Base-by-base conservation (phyloP, 1,140 invertebrate genomes). In the Oryzaephilus surinamensis region DNA sequence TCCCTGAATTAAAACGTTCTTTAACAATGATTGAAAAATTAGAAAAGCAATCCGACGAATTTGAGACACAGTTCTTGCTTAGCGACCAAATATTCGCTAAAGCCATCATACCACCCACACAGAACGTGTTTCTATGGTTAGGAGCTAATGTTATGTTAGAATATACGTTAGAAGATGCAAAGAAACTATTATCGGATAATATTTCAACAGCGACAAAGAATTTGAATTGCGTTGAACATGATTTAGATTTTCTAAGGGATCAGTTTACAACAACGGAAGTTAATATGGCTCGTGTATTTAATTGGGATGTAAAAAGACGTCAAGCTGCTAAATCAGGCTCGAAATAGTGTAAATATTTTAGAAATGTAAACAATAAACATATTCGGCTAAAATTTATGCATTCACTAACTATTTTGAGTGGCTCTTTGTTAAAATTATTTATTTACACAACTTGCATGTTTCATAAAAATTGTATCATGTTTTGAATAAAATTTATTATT, bases 111-210 rank as follows among this genome's bases (percentile, higher is more conserved):
- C 81, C 90, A 52, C 91, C 92, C 5, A 94, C 90, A 13, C 79
- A 96, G 50, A 93, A 79, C 62, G 92, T 99, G 10, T 94, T 85
- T 57, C 69, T 99, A n/a, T 99, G 95, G 94, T 69, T 99, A 37
- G 95, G 95, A 16, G 95, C 95, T 14, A 97, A 96, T 73, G 91
- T 98, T 0, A 99, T 99, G 95, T 69, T 98, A 50, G 95, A 98
- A 64, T 99, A 98, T 69, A 78, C 79, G 7, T 64, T 98, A 41
- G 81, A 93, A 45, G 93, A 97, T 70, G 95, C 94, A 18, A 78
- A 90, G 63, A 70, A 75, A 41, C 66, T 97, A 20, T 67, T 99
- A 12, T 73, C 74, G 35, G 89, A 90, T 58, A 97, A 98, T 64
- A 81, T 93, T 57, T 76, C 77, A 39, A 79, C 82, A 28, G 92